These are phyloP conservation scores for Toxonevra muliebris DNA, from an alignment of 2,888 invertebrate genomes.

Conservation along the genomic window DNA sequence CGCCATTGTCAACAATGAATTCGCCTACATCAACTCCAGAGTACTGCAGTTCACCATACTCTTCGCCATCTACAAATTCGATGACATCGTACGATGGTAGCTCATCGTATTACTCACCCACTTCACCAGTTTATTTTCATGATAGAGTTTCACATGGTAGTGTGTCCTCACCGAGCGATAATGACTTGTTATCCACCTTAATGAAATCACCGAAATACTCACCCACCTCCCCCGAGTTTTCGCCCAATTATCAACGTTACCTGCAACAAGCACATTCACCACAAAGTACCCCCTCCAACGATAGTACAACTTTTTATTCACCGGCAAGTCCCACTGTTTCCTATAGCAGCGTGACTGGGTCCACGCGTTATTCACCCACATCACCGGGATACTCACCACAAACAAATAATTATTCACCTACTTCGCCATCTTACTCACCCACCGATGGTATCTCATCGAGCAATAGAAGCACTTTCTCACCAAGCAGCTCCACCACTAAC, in stretches of 20 bases:
- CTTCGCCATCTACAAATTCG: slow-evolving; percentile 28
- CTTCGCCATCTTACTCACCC: slow-evolving; percentile 68
- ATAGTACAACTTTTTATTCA: slow-evolving; percentile 70
- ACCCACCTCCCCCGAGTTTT: slow-evolving; percentile 74
- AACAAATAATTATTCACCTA: slow-evolving; percentile 76
- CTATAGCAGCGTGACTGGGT: slow-evolving; percentile 74
- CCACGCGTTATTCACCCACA: slow-evolving; percentile 75
- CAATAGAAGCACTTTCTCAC: slow-evolving; percentile 13
- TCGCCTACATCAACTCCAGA: slow-evolving; percentile 51
- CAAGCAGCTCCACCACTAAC: slow-evolving; percentile 26
- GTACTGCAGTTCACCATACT: slow-evolving; percentile 31
- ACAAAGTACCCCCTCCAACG: slow-evolving; percentile 63
- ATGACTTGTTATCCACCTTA: slow-evolving; percentile 29
- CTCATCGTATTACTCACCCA: slow-evolving; percentile 41
- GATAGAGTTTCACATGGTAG: not conserved
- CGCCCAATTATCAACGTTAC: slow-evolving; percentile 64
- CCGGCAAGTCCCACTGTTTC: slow-evolving; percentile 73
- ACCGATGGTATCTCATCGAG: slow-evolving; percentile 1
- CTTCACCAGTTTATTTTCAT: slow-evolving; percentile 49
- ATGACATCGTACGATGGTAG: slow-evolving; percentile 27
- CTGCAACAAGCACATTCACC: slow-evolving; percentile 61
- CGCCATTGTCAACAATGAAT: slow-evolving; percentile 57
- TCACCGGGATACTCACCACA: slow-evolving; percentile 73
- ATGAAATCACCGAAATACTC: slow-evolving; percentile 67
- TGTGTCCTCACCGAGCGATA: slow-evolving; percentile 1